Conservation (phyloP, 2,797 vertebrate genomes). For the Sciaenops ocellatus region DNA sequence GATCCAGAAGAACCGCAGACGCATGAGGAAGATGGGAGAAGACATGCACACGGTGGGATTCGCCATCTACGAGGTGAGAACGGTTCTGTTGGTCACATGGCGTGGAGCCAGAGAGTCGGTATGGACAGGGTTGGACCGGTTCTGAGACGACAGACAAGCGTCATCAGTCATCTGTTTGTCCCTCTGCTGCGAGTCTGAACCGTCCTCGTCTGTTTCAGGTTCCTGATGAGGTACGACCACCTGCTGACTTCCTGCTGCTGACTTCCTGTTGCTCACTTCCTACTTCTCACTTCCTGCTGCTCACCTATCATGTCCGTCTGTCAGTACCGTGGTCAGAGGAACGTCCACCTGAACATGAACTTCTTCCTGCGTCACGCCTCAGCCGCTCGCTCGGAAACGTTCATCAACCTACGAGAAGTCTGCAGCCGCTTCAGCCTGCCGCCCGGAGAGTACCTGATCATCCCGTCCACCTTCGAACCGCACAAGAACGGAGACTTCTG, state of each 20-base stretch:
- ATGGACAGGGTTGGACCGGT: no score
- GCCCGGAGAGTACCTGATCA: conserved; percentile 87
- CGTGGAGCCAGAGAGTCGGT: no score
- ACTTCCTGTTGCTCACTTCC: neutral
- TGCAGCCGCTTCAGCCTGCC: conserved; percentile 88
- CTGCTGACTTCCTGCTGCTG: neutral
- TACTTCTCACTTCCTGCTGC: neutral
- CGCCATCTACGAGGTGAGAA: conserved; percentile 82
- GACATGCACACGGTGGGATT: conserved; percentile 88
- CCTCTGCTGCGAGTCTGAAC: neutral
- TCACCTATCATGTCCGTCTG: neutral
- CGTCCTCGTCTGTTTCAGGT: conserved; percentile 75
- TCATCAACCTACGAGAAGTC: conserved; percentile 90
- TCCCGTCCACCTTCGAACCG: conserved; percentile 91
- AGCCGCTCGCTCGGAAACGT: conserved; percentile 88
- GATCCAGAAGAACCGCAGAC: conserved; percentile 90
- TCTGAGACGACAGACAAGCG: no score
- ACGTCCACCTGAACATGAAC: conserved; percentile 86
- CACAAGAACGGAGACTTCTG: conserved; percentile 89
- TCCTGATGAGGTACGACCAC: conserved; percentile 82
- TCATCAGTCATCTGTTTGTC: neutral
- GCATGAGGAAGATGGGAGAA: conserved; percentile 77
- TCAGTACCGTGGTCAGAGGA: conserved; percentile 84
- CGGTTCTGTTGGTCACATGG: no score
- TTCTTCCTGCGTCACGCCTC: conserved; percentile 88